Evolutionary conservation across 2,113 vertebrate genomes (phyloP).

Genomic region (Aptenodytes forsteri): DNA sequence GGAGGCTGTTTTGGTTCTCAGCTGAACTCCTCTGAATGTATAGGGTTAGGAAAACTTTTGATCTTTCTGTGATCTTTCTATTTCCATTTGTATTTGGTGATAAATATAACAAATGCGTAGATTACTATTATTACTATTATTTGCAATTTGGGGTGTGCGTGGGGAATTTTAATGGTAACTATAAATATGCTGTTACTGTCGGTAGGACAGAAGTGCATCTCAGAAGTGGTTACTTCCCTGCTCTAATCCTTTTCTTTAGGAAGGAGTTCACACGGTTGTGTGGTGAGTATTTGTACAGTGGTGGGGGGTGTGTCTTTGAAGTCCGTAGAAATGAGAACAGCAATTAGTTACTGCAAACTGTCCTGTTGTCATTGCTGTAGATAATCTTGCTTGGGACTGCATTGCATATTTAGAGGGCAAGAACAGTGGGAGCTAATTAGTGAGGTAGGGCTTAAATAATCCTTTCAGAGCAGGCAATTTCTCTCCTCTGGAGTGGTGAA

Average conservation of each 20-base stretch:
- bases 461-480: neutral
- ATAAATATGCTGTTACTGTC: neutral
- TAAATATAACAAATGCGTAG: neutral
- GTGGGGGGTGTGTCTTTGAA: constrained; percentile 23
- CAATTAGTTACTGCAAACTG: constrained; percentile 27
- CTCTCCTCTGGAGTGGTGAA: neutral
- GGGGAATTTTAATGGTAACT: neutral
- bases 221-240: neutral
- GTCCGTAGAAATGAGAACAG: neutral
- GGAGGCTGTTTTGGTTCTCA: neutral
- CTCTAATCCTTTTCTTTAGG: neutral
- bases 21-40: neutral
- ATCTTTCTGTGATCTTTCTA: neutral
- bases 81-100: neutral
- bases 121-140: neutral
- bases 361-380: neutral
- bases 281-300: neutral
- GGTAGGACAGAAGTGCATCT: neutral
- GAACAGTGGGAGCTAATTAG: constrained; percentile 19
- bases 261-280: neutral
- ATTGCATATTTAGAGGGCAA: neutral
- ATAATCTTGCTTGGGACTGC: neutral
- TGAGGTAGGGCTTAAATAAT: neutral
- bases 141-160: neutral
- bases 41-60: neutral